These are phyloP conservation scores for Corythornis madagascariensis DNA, from an alignment of 2,113 vertebrate species.

Conservation along the genomic window DNA sequence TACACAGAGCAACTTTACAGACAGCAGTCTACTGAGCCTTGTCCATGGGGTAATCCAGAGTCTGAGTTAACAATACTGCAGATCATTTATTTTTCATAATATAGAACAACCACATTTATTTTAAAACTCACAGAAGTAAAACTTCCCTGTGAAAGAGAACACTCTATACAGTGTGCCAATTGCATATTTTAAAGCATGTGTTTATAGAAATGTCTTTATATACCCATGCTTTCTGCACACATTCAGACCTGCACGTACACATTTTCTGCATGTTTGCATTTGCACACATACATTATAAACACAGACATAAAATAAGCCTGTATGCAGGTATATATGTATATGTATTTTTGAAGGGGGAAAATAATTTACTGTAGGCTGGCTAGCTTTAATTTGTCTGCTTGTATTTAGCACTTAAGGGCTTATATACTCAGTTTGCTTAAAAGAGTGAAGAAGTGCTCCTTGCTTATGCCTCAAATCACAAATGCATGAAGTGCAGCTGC, in stretches of 20 bases:
- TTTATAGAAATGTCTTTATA: background rate
- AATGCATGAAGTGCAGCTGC: slow-evolving; percentile 86
- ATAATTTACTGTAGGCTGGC: slow-evolving; percentile 45
- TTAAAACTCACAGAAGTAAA: background rate
- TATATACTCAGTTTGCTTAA: slow-evolving; percentile 76
- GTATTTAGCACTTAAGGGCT: slow-evolving; percentile 78
- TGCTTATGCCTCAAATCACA: slow-evolving; percentile 81
- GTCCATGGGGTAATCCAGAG: slow-evolving; percentile 20
- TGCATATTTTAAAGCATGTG: background rate
- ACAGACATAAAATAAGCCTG: background rate
- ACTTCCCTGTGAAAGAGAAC: background rate
- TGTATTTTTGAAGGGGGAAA: slow-evolving; percentile 28
- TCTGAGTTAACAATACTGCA: slow-evolving; percentile 22
- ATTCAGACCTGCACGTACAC: background rate
- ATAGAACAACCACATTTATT: background rate
- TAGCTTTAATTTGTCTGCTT: slow-evolving; percentile 76
- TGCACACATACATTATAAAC: background rate
- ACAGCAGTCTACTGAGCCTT: slow-evolving; percentile 7
- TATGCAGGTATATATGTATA: background rate
- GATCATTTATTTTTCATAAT: slow-evolving; percentile 20
- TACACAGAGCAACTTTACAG: background rate
- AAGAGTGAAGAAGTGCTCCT: slow-evolving; percentile 77
- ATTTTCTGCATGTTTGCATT: background rate
- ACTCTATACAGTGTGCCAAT: background rate
- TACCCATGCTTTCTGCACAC: background rate